Evolutionary conservation across 2,888 invertebrate species (phyloP), one percentile per base, ranked within the genome.

Genomic region (Cremastinae sp.): DNA sequence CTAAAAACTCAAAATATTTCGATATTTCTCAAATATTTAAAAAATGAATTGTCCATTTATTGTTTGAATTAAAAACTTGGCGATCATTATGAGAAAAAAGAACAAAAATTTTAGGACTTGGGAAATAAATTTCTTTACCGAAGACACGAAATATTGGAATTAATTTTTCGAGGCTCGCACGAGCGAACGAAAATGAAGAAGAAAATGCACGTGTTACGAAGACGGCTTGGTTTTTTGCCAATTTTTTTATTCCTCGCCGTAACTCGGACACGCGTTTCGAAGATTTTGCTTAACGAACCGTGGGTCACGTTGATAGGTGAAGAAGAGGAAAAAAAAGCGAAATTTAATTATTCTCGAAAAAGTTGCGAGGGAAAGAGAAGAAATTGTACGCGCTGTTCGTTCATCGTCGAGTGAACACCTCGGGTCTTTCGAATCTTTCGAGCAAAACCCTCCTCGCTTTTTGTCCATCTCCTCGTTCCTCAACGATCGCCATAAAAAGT

Each of bases 361-460:
- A 54, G 45, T 36, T 70, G 43, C 14, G 53, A 16, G 45, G 18
- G 14, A 51, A 36, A 18, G 58, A 34, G 41, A 16, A 9, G 53
- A 36, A 38, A 41, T 47, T 28, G n/a, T 16, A 22, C 51, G 38
- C 16, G 47, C 12, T 47, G 54, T 64, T 69, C 43, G 22, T 64
- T 58, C 43, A 74, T 54, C 64, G 69, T 69, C 59, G 53, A 73
- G 64, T 47, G 65, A 69, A 38, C 69, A 36, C 54, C 41, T 28
- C 53, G 45, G 65, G 59, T 69, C 76, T 56, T 49, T 61, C 69
- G 34, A 69, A 54, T 76, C 73, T 54, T 69, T 66, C 49, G 69
- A 74, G 53, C 47, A n/a, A 49, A 45, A 70, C 54, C 36, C 41
- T 53, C 54, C 36, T 43, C 14, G 2, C 36, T 22, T 38, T 59